Evolutionary conservation across 92 coral and sea anemone genomes (phyloP).

Genomic region (Epizoanthus illoricatus): DNA sequence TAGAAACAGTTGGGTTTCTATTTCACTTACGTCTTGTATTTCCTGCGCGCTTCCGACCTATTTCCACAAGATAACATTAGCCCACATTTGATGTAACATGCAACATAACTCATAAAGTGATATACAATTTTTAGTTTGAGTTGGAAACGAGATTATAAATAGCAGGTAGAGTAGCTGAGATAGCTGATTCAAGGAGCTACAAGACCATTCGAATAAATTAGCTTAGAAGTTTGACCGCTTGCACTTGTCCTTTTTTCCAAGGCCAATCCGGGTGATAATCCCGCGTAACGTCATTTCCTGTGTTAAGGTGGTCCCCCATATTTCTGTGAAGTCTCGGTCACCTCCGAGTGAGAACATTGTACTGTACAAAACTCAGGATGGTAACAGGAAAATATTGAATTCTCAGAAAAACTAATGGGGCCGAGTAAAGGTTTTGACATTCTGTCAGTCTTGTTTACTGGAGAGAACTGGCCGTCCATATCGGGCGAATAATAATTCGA

Average conservation of each 20-base stretch:
- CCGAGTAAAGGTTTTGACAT: neutral
- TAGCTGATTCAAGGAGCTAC: no score
- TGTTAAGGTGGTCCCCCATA: neutral
- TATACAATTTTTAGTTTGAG: no score
- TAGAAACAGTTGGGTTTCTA: no score
- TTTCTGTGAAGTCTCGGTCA: neutral
- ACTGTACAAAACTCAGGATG: neutral
- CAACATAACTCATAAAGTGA: no score
- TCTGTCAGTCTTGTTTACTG: neutral
- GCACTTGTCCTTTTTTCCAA: neutral
- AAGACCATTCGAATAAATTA: no score
- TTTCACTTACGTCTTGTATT: no score
- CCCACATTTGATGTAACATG: no score
- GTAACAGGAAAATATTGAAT: neutral
- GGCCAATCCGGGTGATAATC: neutral
- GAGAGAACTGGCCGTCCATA: neutral
- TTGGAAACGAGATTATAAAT: no score
- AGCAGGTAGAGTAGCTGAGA: no score
- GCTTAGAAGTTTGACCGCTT: no score
- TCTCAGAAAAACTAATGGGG: neutral
- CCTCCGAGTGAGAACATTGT: neutral
- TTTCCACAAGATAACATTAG: no score
- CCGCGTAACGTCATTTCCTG: conserved; percentile 16
- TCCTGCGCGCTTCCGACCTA: no score
- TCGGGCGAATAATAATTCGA: neutral